Evolutionary conservation across 1,140 invertebrate species (phyloP).

Genomic region (Calephelis virginiensis): DNA sequence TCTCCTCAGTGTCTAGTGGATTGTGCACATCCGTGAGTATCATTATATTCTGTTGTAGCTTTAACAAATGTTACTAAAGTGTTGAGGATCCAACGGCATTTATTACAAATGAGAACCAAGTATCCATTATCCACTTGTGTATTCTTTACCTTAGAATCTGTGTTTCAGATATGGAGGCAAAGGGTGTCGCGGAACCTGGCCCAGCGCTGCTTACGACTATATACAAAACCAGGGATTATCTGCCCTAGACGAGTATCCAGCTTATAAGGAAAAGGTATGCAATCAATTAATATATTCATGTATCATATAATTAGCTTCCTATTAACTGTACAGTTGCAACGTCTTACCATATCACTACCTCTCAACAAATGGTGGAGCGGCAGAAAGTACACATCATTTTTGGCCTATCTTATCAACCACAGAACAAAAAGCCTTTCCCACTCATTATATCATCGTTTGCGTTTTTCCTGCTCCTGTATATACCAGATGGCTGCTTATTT

Average conservation of each 20-base stretch:
- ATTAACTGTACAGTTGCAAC: background rate
- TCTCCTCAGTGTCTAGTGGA: conserved; percentile 55
- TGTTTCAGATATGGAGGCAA: conserved; percentile 38
- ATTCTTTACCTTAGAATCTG: background rate
- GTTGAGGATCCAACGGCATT: too few relatives aligned
- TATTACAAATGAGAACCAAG: too few relatives aligned
- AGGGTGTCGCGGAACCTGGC: conserved; percentile 54
- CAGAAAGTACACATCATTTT: background rate
- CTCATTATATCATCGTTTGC: too few relatives aligned
- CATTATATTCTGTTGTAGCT: background rate
- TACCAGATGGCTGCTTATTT: too few relatives aligned
- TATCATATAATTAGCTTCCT: background rate
- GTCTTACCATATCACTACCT: background rate
- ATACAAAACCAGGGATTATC: conserved; percentile 45
- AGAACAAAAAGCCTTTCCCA: too few relatives aligned
- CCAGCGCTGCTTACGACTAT: conserved; percentile 49
- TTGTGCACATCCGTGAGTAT: conserved; percentile 49
- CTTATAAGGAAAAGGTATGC: conserved; percentile 47
- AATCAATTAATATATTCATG: background rate
- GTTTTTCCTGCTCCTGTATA: too few relatives aligned
- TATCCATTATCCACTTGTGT: too few relatives aligned
- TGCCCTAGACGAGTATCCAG: conserved; percentile 44
- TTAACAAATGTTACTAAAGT: too few relatives aligned
- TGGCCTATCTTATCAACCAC: too few relatives aligned
- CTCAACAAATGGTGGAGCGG: background rate